Base-by-base conservation (phyloP, 2,113 vertebrate genomes). In the Phainopepla nitens region DNA sequence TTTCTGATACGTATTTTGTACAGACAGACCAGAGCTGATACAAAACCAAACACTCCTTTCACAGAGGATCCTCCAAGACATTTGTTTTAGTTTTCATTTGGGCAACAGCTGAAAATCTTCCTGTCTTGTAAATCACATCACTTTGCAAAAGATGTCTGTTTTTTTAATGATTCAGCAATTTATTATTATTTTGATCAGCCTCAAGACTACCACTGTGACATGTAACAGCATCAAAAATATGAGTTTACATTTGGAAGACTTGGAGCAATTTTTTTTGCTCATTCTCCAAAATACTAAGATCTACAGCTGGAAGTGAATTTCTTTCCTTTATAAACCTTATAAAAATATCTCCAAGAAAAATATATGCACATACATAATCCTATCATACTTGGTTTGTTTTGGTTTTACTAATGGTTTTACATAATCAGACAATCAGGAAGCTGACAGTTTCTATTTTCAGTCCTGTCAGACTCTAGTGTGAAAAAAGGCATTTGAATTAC, bases 341-440 rank as follows among this genome's bases (percentile, higher is more conserved):
- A 75, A 92, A 94, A 93, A 90, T 58, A 95, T 45, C 58, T 76
- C 39, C 60, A 81, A 94, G 87, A 31, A 62, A 93, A 96, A 93
- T 47, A 81, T 62, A 95, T 91, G 92, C 69, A 87, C 95, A 95
- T 95, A 87, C 22, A 84, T 96, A 93, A 96, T 89, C 35, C 64
- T 64, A 89, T 87, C 93, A 78, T 44, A 93, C 56, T 86, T 89
- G 25, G 28, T 82, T 70, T 92, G 82, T 65, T 92, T 90, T 76
- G 66, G 50, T 49, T 92, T 90, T 82, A 58, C 51, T 93, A 51
- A 89, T 84, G 41, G 72, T 66, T 96, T 81, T 87, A 95, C 72
- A 94, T 87, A 89, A 93, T 90, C 71, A 94, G 71, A 82, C 68
- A 94, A 95, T 92, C 82, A 87, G 69, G 72, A 78, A 19, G 61